These are phyloP conservation scores for Sparidentex hasta DNA, from an alignment of 2,797 vertebrate genomes.

Conservation along the genomic window DNA sequence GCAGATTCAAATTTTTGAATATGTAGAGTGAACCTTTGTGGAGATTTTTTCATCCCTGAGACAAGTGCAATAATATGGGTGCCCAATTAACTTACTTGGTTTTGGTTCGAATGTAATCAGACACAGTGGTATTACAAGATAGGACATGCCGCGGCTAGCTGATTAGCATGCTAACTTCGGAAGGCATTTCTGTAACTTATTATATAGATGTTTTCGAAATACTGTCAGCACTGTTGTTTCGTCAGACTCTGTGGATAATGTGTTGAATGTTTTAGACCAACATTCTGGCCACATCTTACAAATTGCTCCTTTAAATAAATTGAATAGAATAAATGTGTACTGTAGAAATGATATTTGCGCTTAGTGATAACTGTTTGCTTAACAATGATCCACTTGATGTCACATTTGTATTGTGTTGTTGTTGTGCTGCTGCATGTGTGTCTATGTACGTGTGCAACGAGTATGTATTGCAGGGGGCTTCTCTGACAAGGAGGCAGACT, in stretches of 20 bases:
- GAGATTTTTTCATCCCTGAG: not conserved
- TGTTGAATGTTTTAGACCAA: too few species aligned
- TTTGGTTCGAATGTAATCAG: not conserved
- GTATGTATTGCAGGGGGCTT: conserved; percentile 31
- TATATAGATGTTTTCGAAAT: too few species aligned
- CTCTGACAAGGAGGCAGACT: conserved; percentile 71
- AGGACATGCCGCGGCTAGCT: not conserved
- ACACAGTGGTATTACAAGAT: not conserved
- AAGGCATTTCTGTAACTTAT: not conserved
- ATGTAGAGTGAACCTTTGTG: not conserved
- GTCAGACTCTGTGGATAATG: too few species aligned
- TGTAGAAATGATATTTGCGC: not conserved
- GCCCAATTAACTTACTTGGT: not conserved
- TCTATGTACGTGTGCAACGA: conserved; percentile 5
- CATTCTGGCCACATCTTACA: too few species aligned
- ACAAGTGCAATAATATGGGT: not conserved
- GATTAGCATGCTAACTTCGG: not conserved
- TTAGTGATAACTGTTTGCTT: conserved; percentile 2
- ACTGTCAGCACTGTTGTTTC: too few species aligned
- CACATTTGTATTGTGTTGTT: conserved; percentile 9
- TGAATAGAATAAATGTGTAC: not conserved
- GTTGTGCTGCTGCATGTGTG: conserved; percentile 8
- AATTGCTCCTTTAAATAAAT: not conserved
- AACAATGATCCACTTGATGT: not conserved
- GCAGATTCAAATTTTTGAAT: not conserved